A percentile compares a stretch with the other conserved stretches of the same genome.
phyloP scores from a whole-genome alignment of 92 coral and sea anemone species.

The Bergia sp. region DNA sequence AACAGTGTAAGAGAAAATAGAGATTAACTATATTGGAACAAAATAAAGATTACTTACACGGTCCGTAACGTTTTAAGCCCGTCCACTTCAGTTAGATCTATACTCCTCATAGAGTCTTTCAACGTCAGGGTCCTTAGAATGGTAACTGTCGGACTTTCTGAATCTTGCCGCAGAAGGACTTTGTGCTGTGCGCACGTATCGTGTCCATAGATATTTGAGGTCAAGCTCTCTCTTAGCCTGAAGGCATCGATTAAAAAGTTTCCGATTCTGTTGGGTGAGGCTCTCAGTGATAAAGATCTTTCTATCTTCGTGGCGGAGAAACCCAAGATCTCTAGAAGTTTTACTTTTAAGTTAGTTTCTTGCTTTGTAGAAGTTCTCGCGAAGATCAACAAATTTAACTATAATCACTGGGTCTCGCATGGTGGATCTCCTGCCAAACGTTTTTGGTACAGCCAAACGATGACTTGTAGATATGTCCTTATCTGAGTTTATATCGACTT shows the following conservation, averaged over 20 bases:
- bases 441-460: background rate
- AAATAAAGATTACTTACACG: background rate
- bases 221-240: background rate
- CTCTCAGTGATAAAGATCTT: background rate
- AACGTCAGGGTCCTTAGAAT: background rate
- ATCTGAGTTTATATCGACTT: background rate
- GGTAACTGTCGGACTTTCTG: background rate
- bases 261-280: too few relatives aligned
- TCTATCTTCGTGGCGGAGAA: background rate
- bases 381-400: constrained; percentile 6
- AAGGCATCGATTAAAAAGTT: background rate
- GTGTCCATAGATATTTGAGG: background rate
- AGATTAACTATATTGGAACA: background rate
- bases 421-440: background rate
- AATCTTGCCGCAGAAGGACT: background rate
- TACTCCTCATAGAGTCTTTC: background rate
- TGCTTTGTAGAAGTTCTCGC: background rate
- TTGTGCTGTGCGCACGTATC: background rate
- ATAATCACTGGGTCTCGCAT: constrained; percentile 5
- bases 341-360: background rate
- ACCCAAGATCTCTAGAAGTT: background rate
- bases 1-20: background rate
- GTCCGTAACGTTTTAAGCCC: background rate
- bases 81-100: background rate
- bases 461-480: background rate